These are phyloP conservation scores for Coenonympha glycerion DNA, from an alignment of 2,888 invertebrate genomes.

Conservation along the genomic window DNA sequence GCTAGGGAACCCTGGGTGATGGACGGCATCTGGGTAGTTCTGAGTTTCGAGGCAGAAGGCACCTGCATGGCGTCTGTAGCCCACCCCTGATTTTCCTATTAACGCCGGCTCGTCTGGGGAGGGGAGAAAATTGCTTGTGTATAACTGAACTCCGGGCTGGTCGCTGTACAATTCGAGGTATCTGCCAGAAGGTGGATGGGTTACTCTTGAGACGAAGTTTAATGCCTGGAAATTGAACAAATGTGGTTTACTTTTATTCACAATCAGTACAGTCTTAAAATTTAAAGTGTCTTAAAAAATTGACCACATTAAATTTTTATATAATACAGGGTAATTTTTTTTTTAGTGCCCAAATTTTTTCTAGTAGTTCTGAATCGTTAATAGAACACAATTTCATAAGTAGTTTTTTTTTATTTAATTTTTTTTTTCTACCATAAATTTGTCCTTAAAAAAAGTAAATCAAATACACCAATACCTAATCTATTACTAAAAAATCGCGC, in stretches of 20 bases:
- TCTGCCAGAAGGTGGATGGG: slow-evolving; percentile 82
- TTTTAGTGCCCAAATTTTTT: no score
- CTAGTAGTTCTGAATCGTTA: no score
- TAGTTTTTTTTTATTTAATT: no score
- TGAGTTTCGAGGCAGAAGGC: slow-evolving; percentile 94
- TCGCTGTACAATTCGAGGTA: slow-evolving; percentile 86
- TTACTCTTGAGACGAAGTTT: slow-evolving; percentile 67
- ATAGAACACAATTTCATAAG: no score
- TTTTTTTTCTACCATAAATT: no score
- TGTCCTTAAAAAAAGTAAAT: no score
- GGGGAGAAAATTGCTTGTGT: slow-evolving; percentile 86
- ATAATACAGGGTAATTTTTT: no score
- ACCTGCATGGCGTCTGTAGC: slow-evolving; percentile 84
- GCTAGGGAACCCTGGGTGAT: slow-evolving; percentile 85
- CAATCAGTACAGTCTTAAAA: no score
- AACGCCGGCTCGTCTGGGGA: slow-evolving; percentile 55
- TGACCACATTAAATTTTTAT: no score
- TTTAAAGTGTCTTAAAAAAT: no score
- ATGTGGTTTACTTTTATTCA: neutral
- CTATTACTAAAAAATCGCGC: no score
- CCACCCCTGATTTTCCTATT: slow-evolving; percentile 51
- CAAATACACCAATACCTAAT: no score
- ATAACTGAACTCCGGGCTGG: slow-evolving; percentile 94
- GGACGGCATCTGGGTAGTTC: slow-evolving; percentile 91
- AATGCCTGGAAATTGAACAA: slow-evolving; percentile 39